Base-by-base conservation (phyloP, 2,797 vertebrate genomes). In the Psittacula derbiana region DNA sequence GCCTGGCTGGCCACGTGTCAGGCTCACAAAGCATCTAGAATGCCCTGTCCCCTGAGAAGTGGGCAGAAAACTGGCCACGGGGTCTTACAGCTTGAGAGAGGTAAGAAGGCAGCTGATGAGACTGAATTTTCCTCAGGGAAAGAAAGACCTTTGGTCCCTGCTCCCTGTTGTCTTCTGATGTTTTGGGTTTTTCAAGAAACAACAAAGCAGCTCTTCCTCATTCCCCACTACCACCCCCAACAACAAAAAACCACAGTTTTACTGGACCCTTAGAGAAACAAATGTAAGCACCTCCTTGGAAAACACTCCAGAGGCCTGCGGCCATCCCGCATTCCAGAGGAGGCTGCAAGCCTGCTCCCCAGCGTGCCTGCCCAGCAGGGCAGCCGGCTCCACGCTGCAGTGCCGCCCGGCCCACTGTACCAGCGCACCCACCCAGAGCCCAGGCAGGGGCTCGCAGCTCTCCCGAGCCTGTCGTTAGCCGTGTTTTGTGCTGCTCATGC, bases 301-400 rank as follows among this genome's bases (percentile, higher is more conserved):
- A 96, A 90, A 53, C 88, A 58, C n/a, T 71, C 31, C 85, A 16
- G 93, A 57, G 88, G 97, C 96, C 96, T 79, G 88, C 84, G 93
- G 97, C 97, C 96, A 95, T 90, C 64, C 61, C 3, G 31, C 96
- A 96, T 97, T 97, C 95, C 97, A 80, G 86, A 96, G 92, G 79
- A 43, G 86, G 85, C 91, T 16, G 58, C 4, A 23, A 30, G 93
- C 80, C 66, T 64, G 62, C 92, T 96, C 87, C 94, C 84, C 67
- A 3, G 79, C 33, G 18, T 25, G 85, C 94, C 92, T 47, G 95
- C 91, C 86, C 75, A 65, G 95, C 93, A 33, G 93, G 90, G 92
- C 85, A 47, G 91, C 64, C 19, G 47, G 70, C 87, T 38, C 80
- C 71, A 6, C 4, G 0, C 28, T 2, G 67, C 4, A 3, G 2